phyloP scores from a whole-genome alignment of 1,140 invertebrate species.

The Caenorhabditis latens region DNA sequence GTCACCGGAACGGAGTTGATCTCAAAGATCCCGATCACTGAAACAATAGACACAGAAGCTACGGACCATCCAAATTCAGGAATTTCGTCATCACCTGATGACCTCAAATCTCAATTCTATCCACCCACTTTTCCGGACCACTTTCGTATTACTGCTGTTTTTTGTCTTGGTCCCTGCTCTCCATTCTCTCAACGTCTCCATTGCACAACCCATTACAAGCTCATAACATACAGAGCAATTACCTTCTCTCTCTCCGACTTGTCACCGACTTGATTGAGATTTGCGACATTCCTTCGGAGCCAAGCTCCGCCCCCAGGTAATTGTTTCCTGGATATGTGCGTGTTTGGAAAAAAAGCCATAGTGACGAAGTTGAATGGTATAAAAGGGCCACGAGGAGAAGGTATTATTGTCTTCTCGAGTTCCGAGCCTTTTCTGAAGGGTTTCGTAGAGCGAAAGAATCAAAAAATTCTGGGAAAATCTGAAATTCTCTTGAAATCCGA shows the following conservation, averaged over 20 bases:
- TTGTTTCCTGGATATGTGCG: slow-evolving; percentile 30
- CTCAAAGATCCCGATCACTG: no score
- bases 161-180: not conserved
- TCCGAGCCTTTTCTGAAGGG: not conserved
- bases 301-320: not conserved
- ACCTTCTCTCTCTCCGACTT: not conserved
- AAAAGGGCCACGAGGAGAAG: not conserved
- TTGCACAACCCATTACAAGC: not conserved
- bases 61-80: no score
- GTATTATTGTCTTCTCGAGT: not conserved
- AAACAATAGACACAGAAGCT: no score
- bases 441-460: not conserved
- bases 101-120: not conserved
- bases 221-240: not conserved
- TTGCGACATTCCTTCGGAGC: slow-evolving; percentile 29
- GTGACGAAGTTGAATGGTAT: not conserved
- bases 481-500: not conserved
- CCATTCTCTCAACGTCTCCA: not conserved
- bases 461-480: not conserved
- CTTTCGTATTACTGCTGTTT: not conserved
- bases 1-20: no score
- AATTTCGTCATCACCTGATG: no score
- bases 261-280: slow-evolving; percentile 43
- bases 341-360: not conserved
- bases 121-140: not conserved